Evolutionary conservation across 2,888 invertebrate genomes (phyloP), one percentile per base, ranked within the genome.

Genomic region (Fabriciana adippe): DNA sequence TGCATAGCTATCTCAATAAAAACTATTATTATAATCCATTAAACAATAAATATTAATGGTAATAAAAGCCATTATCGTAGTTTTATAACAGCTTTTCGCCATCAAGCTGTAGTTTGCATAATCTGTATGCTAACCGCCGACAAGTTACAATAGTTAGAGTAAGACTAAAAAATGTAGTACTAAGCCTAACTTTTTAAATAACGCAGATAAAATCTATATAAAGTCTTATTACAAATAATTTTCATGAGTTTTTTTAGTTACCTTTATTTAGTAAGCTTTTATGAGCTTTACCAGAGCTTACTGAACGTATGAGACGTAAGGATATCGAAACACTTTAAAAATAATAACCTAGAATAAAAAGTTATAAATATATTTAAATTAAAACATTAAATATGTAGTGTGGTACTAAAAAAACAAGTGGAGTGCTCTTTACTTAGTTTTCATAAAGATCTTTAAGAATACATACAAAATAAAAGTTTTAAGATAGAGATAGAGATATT

Each of bases 81-180:
- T 47, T 66, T 66, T 60, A 66, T 60, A 45, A 47, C 47, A 59
- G 66, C 59, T 66, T 66, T 66, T 60, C 31, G 18, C 31, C 48
- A 48, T 66, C 21, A 54, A 60, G 47, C 13, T 47, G 54, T 60
- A 54, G 54, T 66, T 66, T 60, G 55, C 59, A 66, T 60, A 66
- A 66, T 56, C 61, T 61, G 54, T 66, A 53, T 35, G 48, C 55
- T 65, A 47, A 65, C 21, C 65, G 55, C 18, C 41, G 35, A 41
- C 35, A 60, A 54, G 53, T 54, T 45, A 48, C 59, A 16, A 50
- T 35, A 54, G 6, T 54, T 53, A 45, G 31, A 54, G 59, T 59
- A 45, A 56, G 21, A 57, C 51, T 35, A 11, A 18, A 54, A 66
- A 65, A 59, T 54, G 21, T 31, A 45, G 31, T 26, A 26, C 3